A percentile compares a stretch with the other conserved stretches of the same genome.
Conservation (phyloP, 2,113 vertebrate genomes). For the Thalassarche chlororhynchos region DNA sequence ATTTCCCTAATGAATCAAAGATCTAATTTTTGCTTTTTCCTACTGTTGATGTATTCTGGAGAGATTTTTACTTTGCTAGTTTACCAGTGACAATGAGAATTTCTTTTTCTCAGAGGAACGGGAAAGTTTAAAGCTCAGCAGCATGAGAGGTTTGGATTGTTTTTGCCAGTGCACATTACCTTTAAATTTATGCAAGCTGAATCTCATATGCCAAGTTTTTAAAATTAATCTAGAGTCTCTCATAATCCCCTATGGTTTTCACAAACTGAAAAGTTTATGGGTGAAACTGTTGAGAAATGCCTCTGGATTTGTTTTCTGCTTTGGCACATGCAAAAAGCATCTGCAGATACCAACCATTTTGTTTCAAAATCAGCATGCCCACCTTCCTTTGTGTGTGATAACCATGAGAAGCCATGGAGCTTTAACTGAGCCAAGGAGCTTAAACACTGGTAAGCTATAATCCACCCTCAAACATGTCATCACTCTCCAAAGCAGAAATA, state of each 20-base stretch:
- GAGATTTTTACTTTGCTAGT: neutral
- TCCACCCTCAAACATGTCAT: neutral
- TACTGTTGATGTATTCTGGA: neutral
- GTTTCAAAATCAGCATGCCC: neutral
- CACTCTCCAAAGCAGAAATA: neutral
- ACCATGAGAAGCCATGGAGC: rapidly evolving
- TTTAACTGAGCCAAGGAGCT: neutral
- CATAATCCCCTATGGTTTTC: neutral
- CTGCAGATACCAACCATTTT: neutral
- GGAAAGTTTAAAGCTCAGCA: slow-evolving; percentile 3
- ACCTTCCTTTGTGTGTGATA: neutral
- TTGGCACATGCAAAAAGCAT: neutral
- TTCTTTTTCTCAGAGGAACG: neutral
- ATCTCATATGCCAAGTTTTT: neutral
- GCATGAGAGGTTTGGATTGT: neutral
- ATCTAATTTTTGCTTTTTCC: neutral
- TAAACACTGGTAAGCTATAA: neutral
- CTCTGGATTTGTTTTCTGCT: neutral
- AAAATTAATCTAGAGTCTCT: slow-evolving; percentile 12
- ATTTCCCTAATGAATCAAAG: neutral
- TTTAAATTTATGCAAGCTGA: slow-evolving; percentile 40
- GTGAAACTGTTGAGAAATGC: neutral
- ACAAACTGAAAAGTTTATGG: slow-evolving; percentile 10
- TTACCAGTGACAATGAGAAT: neutral
- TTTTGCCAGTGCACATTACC: neutral